Conservation (phyloP, 2,113 vertebrate genomes). For the Bubo blakistoni region DNA sequence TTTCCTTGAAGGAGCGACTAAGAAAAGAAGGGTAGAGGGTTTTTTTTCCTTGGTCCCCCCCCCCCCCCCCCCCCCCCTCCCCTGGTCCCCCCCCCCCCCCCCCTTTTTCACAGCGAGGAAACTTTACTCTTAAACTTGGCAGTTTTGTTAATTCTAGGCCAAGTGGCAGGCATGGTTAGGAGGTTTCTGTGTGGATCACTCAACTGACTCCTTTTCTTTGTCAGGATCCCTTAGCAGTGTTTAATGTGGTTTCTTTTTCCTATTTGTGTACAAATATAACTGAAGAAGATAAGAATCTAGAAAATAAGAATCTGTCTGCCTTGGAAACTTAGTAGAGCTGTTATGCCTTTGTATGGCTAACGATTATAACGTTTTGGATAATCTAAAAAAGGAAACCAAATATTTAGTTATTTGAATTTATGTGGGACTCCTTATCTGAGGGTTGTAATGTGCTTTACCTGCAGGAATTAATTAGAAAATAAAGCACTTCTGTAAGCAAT, state of each 20-base stretch:
- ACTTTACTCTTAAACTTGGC: constrained; percentile 26
- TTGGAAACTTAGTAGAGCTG: not conserved
- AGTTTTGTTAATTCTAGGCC: constrained; percentile 54
- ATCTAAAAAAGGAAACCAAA: not conserved
- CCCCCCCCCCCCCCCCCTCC: no score
- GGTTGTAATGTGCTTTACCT: not conserved
- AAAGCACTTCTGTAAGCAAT: not conserved
- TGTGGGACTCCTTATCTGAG: not conserved
- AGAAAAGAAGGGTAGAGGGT: not conserved
- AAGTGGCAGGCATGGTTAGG: not conserved
- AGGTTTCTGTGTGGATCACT: not conserved
- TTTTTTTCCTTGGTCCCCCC: no score
- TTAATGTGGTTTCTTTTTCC: constrained; percentile 5
- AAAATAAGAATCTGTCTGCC: not conserved
- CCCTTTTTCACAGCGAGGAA: not conserved
- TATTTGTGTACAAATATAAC: not conserved
- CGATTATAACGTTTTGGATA: not conserved
- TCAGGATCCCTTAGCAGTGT: not conserved
- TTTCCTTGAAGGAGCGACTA: constrained; percentile 58
- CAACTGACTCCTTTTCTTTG: not conserved
- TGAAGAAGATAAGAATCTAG: not conserved
- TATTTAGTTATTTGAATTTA: not conserved
- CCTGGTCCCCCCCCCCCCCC: no score
- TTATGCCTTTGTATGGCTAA: not conserved
- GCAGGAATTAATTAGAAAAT: not conserved